These are phyloP conservation scores for Herpetotheres cachinnans DNA, from an alignment of 2,113 vertebrate genomes.

Conservation along the genomic window DNA sequence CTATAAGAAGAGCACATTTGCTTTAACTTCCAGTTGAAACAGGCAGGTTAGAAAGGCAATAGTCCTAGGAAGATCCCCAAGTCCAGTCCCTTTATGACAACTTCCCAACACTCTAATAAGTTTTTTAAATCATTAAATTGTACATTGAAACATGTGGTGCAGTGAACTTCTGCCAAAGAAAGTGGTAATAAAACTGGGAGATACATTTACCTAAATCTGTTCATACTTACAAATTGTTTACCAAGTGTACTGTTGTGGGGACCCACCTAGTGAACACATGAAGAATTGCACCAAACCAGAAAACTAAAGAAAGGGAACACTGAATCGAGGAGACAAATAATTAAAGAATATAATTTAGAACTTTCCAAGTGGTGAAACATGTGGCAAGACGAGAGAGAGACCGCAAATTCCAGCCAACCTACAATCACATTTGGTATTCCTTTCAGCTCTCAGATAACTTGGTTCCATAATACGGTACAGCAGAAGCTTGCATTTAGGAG, in stretches of 20 bases:
- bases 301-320: neutral
- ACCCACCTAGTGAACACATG: conserved; percentile 53
- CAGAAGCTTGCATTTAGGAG: neutral
- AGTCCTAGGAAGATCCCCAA: neutral
- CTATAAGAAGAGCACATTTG: neutral
- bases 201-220: neutral
- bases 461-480: neutral
- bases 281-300: conserved; percentile 32
- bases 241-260: conserved; percentile 32
- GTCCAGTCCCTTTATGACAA: neutral
- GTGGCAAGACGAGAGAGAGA: neutral
- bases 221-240: neutral
- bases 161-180: neutral
- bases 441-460: conserved; percentile 1
- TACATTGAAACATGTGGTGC: neutral
- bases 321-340: neutral
- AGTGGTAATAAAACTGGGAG: neutral
- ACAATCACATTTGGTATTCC: conserved; percentile 1
- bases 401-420: neutral
- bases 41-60: neutral
- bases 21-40: neutral
- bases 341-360: neutral
- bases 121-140: neutral
- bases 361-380: conserved; percentile 17
- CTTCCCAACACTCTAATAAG: neutral